These are phyloP conservation scores for Delichon dasypus DNA, from an alignment of 2,797 vertebrate species.

Conservation along the genomic window DNA sequence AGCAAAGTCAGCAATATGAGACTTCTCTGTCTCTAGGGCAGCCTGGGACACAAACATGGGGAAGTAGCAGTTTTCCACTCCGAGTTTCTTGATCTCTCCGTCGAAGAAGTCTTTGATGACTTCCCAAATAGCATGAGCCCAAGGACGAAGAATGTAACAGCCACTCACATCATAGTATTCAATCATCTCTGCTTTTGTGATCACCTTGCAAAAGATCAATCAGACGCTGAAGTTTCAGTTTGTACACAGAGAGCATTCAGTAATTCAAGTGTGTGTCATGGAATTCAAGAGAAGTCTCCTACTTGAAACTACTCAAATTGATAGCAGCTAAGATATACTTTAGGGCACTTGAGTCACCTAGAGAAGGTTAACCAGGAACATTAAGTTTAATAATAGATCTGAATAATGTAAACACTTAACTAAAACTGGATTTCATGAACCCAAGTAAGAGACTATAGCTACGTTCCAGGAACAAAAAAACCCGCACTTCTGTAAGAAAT, in stretches of 20 bases:
- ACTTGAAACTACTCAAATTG: not conserved
- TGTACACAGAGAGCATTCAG: not conserved
- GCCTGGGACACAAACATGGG: conserved; percentile 98
- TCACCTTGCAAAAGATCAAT: conserved; percentile 82
- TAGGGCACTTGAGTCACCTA: not conserved
- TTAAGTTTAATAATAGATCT: not conserved
- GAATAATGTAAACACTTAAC: not conserved
- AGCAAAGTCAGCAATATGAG: conserved; percentile 93
- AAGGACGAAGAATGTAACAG: conserved; percentile 96
- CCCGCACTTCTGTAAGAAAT: not conserved
- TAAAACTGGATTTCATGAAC: not conserved
- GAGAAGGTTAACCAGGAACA: not conserved
- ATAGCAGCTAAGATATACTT: not conserved
- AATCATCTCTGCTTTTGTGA: conserved; percentile 98
- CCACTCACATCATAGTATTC: conserved; percentile 98
- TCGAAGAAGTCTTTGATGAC: conserved; percentile 93
- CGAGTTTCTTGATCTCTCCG: conserved; percentile 91
- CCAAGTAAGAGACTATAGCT: not conserved
- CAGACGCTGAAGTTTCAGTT: not conserved
- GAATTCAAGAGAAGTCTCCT: not conserved
- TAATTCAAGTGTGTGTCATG: not conserved
- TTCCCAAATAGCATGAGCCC: conserved; percentile 95
- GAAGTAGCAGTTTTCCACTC: conserved; percentile 99
- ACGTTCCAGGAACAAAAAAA: not conserved
- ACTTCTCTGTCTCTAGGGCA: conserved; percentile 93